These are phyloP conservation scores for Iselma pallidipennis DNA, from an alignment of 2,888 invertebrate species.

Conservation along the genomic window DNA sequence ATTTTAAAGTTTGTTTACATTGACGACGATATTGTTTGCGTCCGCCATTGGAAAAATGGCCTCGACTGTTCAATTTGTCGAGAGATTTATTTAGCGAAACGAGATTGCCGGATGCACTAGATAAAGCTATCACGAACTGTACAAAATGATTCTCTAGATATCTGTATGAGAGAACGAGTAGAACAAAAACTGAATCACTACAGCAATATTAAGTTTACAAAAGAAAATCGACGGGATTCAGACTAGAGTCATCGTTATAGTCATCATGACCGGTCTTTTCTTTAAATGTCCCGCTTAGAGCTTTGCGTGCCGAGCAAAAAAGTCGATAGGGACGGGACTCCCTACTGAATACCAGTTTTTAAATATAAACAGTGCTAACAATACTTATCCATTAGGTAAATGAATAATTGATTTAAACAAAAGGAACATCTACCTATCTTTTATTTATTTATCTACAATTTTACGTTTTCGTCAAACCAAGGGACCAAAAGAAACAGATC, in stretches of 20 bases:
- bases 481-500: neutral
- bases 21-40: slow-evolving; percentile 26
- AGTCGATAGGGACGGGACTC: too few species aligned
- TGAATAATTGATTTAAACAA: neutral
- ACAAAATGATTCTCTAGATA: neutral
- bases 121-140: neutral
- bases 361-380: neutral
- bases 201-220: too few species aligned
- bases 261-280: too few species aligned
- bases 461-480: neutral
- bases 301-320: too few species aligned
- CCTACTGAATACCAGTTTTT: neutral
- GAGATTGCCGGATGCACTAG: neutral
- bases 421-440: neutral
- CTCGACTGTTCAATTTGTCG: slow-evolving; percentile 15
- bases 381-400: neutral
- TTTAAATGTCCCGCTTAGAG: too few species aligned
- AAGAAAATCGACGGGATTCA: too few species aligned
- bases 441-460: neutral
- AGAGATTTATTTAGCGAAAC: slow-evolving; percentile 11
- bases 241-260: too few species aligned
- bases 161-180: neutral
- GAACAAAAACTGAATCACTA: neutral
- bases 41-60: slow-evolving; percentile 12
- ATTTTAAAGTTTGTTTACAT: slow-evolving; percentile 35